Evolutionary conservation across 2,113 vertebrate species (phyloP), one percentile per base, ranked within the genome.

Genomic region (Oplegnathus fasciatus): DNA sequence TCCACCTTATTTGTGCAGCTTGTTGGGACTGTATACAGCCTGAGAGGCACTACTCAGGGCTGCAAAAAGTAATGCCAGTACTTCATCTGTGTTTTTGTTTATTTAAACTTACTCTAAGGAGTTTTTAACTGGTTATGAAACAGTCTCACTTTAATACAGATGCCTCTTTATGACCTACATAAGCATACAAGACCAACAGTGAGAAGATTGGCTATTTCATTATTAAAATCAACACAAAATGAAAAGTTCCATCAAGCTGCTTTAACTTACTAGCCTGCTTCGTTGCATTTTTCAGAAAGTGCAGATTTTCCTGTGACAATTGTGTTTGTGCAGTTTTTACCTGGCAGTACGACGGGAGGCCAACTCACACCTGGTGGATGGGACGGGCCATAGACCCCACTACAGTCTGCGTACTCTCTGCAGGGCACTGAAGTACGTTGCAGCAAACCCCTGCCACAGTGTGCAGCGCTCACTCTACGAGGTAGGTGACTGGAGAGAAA

Each of bases 351-450:
- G 97, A 71, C 97, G 96, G 75, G 97, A 97, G 78, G 96, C 97
- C 28, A 91, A 79, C 66, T 88, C 92, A 1, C 97, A 93, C 22
- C 84, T 99, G 90, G 95, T 97, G 88, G 98, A 98, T 26, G 98
- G 98, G 2, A 99, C 96, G 0, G 97, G 98, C 30, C 97, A 98
- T 91, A 96, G 94, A 82, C 98, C 98, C 78, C 98, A 99, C 91
- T 99, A 99, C 79, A 99, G 98, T 76, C 96, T 99, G 82, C 96
- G 98, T 0, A 99, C 98, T 0, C 95, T 99, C 44, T 99, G 98
- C 91, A 94, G 98, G 75, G 98, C 98, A 0, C 80, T 99, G 87
- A 96, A 96, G 69, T 99, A 98, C 68, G 97, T 95, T 65, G 96
- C 97, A 0, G 91, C 90, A 15, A 98, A 99, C 87, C 97, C 97